These are phyloP conservation scores for Diphyllodes magnificus DNA, from an alignment of 2,113 vertebrate species.

Conservation along the genomic window DNA sequence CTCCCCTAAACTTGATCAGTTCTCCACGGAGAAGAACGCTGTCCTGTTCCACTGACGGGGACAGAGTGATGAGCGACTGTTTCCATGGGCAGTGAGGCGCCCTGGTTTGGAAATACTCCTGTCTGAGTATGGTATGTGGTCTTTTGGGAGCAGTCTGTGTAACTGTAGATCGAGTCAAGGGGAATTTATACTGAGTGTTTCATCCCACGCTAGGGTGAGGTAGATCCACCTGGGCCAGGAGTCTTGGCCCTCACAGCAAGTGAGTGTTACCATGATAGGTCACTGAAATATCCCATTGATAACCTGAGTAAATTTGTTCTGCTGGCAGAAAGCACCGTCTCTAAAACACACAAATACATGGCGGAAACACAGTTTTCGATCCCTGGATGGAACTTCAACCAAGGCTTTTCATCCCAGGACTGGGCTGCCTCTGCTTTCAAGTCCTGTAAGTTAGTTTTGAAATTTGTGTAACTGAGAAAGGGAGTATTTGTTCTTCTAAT, in stretches of 20 bases:
- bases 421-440: slow-evolving; percentile 95
- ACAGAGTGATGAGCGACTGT: accelerated
- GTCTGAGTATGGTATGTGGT: neutral
- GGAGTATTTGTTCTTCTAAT: neutral
- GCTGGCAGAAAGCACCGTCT: slow-evolving; percentile 71
- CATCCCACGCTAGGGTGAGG: neutral
- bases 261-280: neutral
- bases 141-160: neutral
- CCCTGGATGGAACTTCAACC: slow-evolving; percentile 87
- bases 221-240: neutral
- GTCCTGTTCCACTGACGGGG: neutral
- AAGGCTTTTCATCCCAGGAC: slow-evolving; percentile 97
- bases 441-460: slow-evolving; percentile 81
- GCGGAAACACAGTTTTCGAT: slow-evolving; percentile 87
- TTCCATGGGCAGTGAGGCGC: neutral
- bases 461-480: neutral
- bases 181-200: neutral
- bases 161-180: neutral
- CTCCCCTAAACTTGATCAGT: neutral
- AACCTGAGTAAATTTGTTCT: slow-evolving; percentile 12
- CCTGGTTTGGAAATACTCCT: no score
- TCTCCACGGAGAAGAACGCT: neutral
- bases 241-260: neutral
- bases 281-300: neutral
- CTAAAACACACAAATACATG: slow-evolving; percentile 84